Conservation (phyloP, 2,888 invertebrate genomes). For the Andrena dorsata region DNA sequence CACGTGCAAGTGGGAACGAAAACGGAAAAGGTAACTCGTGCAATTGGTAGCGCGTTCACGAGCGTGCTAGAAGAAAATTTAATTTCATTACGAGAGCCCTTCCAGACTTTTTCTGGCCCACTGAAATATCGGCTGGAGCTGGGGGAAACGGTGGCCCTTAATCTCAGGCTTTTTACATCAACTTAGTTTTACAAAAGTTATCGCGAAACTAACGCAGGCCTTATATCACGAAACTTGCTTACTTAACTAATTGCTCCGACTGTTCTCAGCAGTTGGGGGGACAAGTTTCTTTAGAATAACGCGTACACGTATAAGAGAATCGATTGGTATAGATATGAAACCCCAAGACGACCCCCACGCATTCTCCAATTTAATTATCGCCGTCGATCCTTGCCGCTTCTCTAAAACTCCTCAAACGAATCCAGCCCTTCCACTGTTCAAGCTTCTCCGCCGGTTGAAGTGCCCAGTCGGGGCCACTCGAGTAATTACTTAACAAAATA, state of each 20-base stretch:
- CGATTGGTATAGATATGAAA: too few relatives aligned
- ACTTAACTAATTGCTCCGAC: not conserved
- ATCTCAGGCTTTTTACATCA: not conserved
- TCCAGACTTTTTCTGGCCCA: conserved; percentile 13
- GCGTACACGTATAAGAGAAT: too few relatives aligned
- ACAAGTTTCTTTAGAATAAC: not conserved
- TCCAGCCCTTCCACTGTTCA: not conserved
- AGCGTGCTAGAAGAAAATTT: conserved; percentile 32
- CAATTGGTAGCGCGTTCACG: conserved; percentile 38
- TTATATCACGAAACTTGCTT: not conserved
- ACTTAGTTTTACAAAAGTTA: not conserved
- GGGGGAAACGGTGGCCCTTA: not conserved
- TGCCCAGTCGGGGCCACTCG: not conserved
- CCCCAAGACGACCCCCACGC: too few relatives aligned
- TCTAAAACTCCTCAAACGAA: too few relatives aligned
- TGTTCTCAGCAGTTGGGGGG: not conserved
- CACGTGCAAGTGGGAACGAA: conserved; percentile 37
- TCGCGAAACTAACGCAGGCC: not conserved
- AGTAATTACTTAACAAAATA: conserved; percentile 31
- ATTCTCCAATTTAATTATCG: too few relatives aligned
- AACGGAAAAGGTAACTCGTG: conserved; percentile 46
- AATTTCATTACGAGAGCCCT: conserved; percentile 52
- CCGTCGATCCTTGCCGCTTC: too few relatives aligned
- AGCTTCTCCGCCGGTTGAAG: not conserved
- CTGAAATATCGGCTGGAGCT: conserved; percentile 35